These are phyloP conservation scores for Tiliacea citrago DNA, from an alignment of 2,888 invertebrate genomes.

Conservation along the genomic window DNA sequence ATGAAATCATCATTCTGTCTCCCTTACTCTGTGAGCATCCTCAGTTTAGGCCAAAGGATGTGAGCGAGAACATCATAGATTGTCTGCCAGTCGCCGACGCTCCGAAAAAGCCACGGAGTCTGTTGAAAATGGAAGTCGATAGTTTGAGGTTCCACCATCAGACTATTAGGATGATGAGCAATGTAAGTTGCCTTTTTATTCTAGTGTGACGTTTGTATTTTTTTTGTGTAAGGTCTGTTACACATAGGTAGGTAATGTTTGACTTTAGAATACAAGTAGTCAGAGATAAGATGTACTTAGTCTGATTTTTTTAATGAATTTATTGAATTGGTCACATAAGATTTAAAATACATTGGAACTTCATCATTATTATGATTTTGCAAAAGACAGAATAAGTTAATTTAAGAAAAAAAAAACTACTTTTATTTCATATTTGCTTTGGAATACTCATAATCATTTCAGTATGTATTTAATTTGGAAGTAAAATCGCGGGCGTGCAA, in stretches of 20 bases:
- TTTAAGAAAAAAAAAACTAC: not conserved
- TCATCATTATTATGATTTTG: not conserved
- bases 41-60: slow-evolving; percentile 95
- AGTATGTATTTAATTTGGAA: not conserved
- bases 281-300: too few relatives aligned
- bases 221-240: slow-evolving; percentile 28
- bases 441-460: not conserved
- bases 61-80: slow-evolving; percentile 94
- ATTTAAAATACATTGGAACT: not conserved
- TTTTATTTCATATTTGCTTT: not conserved
- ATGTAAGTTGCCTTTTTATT: slow-evolving; percentile 74
- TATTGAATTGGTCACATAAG: not conserved
- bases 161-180: slow-evolving; percentile 80
- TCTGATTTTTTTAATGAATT: too few relatives aligned
- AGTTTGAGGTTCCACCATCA: slow-evolving; percentile 93
- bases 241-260: slow-evolving; percentile 13
- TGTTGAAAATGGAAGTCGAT: slow-evolving; percentile 93
- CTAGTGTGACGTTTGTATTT: slow-evolving; percentile 33
- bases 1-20: slow-evolving; percentile 97
- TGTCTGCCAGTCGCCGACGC: slow-evolving; percentile 93
- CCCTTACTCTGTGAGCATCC: slow-evolving; percentile 97
- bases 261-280: not conserved
- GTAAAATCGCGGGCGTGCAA: too few relatives aligned
- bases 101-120: slow-evolving; percentile 93
- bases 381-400: not conserved